Percentiles rank a stretch among this genome's conserved stretches.
These are phyloP conservation scores for Pteruthius melanotis DNA, from an alignment of 2,113 vertebrate species.

Conservation along the genomic window DNA sequence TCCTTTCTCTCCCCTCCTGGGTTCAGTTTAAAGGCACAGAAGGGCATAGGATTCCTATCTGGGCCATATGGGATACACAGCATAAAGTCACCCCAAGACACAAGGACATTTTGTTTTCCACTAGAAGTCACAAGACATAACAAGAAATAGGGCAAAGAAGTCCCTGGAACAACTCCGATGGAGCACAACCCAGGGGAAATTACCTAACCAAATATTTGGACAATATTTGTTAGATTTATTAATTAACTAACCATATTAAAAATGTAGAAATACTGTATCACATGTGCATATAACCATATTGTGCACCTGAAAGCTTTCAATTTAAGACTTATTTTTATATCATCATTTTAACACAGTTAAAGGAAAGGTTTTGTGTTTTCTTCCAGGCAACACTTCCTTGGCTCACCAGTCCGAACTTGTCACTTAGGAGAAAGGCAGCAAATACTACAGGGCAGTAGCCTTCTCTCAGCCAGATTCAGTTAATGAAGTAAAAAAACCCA, in stretches of 20 bases:
- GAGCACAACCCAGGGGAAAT: neutral
- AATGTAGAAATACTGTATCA: neutral
- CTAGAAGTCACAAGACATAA: neutral
- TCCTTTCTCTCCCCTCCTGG: too few species aligned
- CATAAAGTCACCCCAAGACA: too few species aligned
- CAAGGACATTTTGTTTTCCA: neutral
- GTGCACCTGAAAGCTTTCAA: neutral
- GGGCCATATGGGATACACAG: too few species aligned
- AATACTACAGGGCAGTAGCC: neutral
- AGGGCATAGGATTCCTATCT: too few species aligned
- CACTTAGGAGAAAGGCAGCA: neutral
- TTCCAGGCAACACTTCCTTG: neutral
- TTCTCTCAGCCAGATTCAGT: neutral
- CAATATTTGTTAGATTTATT: neutral
- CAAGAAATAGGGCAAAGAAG: neutral
- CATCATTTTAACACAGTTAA: neutral
- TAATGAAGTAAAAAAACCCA: neutral
- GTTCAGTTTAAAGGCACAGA: too few species aligned
- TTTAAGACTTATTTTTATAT: neutral
- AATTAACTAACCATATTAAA: neutral
- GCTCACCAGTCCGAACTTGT: neutral
- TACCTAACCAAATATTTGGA: neutral
- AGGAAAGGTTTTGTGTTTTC: neutral
- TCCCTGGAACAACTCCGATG: neutral
- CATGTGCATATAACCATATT: rapidly evolving